Evolutionary conservation across 2,797 vertebrate genomes (phyloP), one percentile per base, ranked within the genome.

Genomic region (Coendou prehensilis): DNA sequence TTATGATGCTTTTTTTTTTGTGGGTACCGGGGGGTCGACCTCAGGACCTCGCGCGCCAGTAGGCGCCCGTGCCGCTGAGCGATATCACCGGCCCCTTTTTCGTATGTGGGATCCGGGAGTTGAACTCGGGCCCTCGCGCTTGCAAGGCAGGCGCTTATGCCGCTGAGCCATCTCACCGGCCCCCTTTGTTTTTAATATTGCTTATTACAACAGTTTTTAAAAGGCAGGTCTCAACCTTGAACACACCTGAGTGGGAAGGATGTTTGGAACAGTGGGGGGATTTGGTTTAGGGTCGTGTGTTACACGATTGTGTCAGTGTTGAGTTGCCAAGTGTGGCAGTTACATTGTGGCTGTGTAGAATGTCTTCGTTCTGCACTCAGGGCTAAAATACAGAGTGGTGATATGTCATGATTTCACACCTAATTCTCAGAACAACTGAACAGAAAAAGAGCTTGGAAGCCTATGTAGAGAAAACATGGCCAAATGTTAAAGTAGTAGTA

Each of bases 281-380:
- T 22, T 73, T 28, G 41, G 6, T 59, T 59, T 30, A 63, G 61
- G 15, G 1, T 80, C 7, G 6, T 54, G 0, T 22, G 1, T 54
- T 9, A 18, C 13, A 6, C 20, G 26, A 9, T 67, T 45, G 3
- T 30, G 22, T 14, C 20, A 18, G 3, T 23, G 3, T 80, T 64
- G 28, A 37, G 15, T 57, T 50, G 78, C 54, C 41, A 18, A 23
- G 37, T 33, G 4, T 85, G 79, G 37, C 47, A 2, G 7, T 33
- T 41, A 5, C 0, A 2, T 61, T 52, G 23, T 1, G 4, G 14
- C 26, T 13, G 18, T 17, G 0, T n/a, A 6, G 57, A 41, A 20
- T 67, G 50, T 4, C 23, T 18, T 57, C 13, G 0, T 87, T 69
- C 41, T 56, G 6, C 30, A 64, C 33, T 14, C 9, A 4, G 1